Percentiles rank a stretch among this genome's conserved stretches.
These are phyloP conservation scores for Caenorhabditis afra DNA, from an alignment of 2,888 invertebrate species.

Conservation along the genomic window DNA sequence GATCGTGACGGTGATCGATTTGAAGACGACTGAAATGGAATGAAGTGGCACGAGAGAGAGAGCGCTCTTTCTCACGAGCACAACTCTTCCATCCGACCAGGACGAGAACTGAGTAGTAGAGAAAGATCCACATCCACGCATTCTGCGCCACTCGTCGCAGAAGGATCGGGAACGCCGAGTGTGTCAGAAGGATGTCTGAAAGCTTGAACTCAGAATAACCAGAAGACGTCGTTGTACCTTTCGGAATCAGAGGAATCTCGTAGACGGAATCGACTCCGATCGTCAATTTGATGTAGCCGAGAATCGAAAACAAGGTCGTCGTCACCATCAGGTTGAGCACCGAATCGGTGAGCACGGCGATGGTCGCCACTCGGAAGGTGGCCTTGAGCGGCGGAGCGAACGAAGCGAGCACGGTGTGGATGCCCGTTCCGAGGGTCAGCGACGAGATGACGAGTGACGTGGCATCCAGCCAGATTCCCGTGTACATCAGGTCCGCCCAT, in stretches of 20 bases:
- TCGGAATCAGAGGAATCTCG: conserved; percentile 10
- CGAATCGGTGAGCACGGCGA: conserved; percentile 15
- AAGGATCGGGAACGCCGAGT: conserved; percentile 16
- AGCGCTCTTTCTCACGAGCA: conserved; percentile 1
- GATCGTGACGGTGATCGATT: not conserved
- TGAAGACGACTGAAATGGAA: not conserved
- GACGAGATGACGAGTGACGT: conserved; percentile 8
- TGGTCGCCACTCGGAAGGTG: conserved; percentile 19
- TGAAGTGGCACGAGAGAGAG: not conserved
- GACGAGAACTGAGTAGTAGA: conserved; percentile 10
- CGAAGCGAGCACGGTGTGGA: conserved; percentile 20
- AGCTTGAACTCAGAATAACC: not conserved
- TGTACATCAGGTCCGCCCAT: conserved; percentile 22
- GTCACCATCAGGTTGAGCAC: conserved; percentile 8
- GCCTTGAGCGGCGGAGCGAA: not conserved
- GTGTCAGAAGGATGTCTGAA: conserved; percentile 13
- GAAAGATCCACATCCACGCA: conserved; percentile 26
- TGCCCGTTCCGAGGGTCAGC: conserved; percentile 22
- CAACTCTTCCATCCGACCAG: conserved; percentile 33
- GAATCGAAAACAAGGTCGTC: conserved; percentile 19
- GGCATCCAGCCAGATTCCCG: conserved; percentile 25
- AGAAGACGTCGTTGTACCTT: not conserved
- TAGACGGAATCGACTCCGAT: conserved; percentile 5
- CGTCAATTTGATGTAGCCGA: conserved; percentile 9
- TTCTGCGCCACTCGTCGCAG: conserved; percentile 21